phyloP scores from a whole-genome alignment of 1,140 invertebrate genomes.

The Scaptomyza montana region DNA sequence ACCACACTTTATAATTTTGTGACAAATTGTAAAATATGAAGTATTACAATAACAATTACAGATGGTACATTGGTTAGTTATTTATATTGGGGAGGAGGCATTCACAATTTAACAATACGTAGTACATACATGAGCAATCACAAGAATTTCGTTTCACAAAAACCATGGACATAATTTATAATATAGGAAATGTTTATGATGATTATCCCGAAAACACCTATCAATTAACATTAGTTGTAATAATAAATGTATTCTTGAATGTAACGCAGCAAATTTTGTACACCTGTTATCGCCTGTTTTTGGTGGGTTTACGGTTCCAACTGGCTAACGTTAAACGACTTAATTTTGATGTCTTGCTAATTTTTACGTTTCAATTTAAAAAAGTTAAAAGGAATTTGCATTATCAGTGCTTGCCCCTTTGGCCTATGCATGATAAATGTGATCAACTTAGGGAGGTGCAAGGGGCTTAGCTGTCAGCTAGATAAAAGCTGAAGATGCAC shows the following conservation, averaged over 20 bases:
- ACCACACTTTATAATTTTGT: conserved; percentile 51
- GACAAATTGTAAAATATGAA: conserved; percentile 37
- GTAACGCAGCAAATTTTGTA: conserved; percentile 38
- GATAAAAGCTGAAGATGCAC: conserved; percentile 1
- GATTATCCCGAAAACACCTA: conserved; percentile 56
- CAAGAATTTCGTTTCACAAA: conserved; percentile 76
- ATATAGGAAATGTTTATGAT: conserved; percentile 53
- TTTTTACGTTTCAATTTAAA: conserved; percentile 2
- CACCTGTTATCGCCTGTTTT: conserved; percentile 23
- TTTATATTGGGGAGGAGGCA: conserved; percentile 30
- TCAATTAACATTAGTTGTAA: conserved; percentile 32
- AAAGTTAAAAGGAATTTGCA: conserved; percentile 2
- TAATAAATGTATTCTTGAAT: conserved; percentile 29
- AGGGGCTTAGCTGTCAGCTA: not conserved
- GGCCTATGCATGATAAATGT: conserved; percentile 21
- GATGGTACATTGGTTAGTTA: conserved; percentile 37
- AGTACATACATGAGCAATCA: conserved; percentile 59
- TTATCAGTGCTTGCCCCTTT: conserved; percentile 13
- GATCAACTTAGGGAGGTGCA: conserved; percentile 20
- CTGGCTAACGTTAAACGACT: conserved; percentile 26
- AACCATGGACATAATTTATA: conserved; percentile 55
- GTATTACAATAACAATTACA: conserved; percentile 37
- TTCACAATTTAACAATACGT: conserved; percentile 65
- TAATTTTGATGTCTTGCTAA: conserved; percentile 10
- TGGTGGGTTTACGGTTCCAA: conserved; percentile 44